A percentile compares a stretch with the other conserved stretches of the same genome.
Evolutionary conservation across 23 tunicate genomes (phyloP).

Genomic region (Trididemnum nubilum): DNA sequence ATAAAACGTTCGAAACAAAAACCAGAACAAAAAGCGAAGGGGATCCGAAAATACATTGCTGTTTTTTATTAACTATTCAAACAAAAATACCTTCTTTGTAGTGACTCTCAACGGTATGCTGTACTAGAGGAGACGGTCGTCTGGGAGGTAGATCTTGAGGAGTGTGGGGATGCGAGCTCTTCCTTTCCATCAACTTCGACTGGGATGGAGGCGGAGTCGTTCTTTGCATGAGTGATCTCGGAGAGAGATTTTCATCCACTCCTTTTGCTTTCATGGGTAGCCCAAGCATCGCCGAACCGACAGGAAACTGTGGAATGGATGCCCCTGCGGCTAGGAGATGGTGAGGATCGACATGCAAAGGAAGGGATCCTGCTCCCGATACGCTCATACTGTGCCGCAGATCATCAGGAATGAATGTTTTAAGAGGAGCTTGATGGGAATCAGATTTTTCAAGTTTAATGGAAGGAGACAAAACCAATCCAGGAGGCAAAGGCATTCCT

Average conservation of each 20-base stretch:
- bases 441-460: constrained; percentile 7
- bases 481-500: constrained; percentile 1
- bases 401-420: constrained; percentile 13
- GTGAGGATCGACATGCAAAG: constrained; percentile 4
- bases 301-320: not conserved
- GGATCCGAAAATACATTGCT: no score
- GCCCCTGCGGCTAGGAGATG: not conserved
- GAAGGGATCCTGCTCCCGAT: not conserved
- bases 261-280: not conserved
- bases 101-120: constrained; percentile 13
- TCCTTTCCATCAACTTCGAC: constrained; percentile 23
- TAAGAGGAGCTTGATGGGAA: not conserved
- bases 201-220: constrained; percentile 29
- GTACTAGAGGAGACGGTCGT: constrained; percentile 13
- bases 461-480: not conserved
- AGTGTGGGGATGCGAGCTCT: constrained; percentile 9
- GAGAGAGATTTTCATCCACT: constrained; percentile 25
- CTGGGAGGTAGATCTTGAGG: not conserved
- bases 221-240: constrained; percentile 19
- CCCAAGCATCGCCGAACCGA: not conserved
- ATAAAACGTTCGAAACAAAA: no score
- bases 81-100: constrained; percentile 30
- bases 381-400: not conserved
- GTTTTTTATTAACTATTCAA: no score
- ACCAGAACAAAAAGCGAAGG: no score